phyloP scores from a whole-genome alignment of 2,113 vertebrate species.

The Phocoena phocoena region DNA sequence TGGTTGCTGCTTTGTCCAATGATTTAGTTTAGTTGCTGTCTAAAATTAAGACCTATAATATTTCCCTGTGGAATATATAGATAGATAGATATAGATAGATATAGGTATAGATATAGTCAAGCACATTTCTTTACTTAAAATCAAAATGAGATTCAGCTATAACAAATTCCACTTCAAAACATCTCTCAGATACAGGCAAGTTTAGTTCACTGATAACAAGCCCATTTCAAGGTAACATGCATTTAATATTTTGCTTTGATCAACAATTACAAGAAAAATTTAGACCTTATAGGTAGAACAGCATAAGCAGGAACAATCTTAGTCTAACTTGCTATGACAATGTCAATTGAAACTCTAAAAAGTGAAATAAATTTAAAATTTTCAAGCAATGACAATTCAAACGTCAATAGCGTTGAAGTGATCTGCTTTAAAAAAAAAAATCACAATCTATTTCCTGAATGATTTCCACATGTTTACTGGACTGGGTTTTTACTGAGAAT shows the following conservation, averaged over 20 bases:
- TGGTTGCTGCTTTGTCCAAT: not conserved
- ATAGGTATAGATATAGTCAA: too few species aligned
- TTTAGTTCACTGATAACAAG: not conserved
- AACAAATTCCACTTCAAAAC: not conserved
- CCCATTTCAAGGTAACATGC: not conserved
- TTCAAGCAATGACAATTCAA: not conserved
- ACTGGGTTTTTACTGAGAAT: conserved; percentile 62
- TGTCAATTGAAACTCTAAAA: not conserved
- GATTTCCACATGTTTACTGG: conserved; percentile 64
- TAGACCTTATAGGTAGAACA: not conserved
- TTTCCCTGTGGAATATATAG: too few species aligned
- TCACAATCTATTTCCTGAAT: conserved; percentile 52
- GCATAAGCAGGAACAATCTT: not conserved
- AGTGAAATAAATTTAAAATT: conserved; percentile 35
- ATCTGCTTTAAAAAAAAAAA: conserved; percentile 63
- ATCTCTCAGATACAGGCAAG: not conserved
- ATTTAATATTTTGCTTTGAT: not conserved
- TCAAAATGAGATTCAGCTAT: not conserved
- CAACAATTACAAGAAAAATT: not conserved
- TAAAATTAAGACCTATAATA: not conserved
- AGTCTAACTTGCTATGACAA: not conserved
- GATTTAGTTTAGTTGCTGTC: not conserved
- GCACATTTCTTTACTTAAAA: not conserved
- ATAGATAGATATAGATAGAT: too few species aligned
- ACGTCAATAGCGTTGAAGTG: conserved; percentile 45